These are phyloP conservation scores for Henicopernis longicauda DNA, from an alignment of 2,113 vertebrate species.

Conservation along the genomic window DNA sequence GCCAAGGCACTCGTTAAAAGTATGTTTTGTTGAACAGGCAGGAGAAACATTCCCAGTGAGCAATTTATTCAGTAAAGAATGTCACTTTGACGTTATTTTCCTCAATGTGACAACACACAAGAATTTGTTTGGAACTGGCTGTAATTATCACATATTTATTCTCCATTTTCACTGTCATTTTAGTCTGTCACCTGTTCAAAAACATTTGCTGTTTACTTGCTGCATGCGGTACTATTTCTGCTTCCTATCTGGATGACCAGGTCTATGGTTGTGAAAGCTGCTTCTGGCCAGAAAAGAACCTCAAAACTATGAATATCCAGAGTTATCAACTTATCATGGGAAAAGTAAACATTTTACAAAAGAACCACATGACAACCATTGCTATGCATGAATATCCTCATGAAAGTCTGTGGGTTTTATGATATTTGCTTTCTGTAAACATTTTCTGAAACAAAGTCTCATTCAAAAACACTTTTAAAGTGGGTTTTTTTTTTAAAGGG, in stretches of 20 bases:
- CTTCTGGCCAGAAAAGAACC: not conserved
- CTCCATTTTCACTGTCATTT: not conserved
- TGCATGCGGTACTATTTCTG: not conserved
- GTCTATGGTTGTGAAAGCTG: not conserved
- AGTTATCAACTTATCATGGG: not conserved
- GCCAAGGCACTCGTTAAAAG: not conserved
- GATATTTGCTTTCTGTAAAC: not conserved
- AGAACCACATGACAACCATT: not conserved
- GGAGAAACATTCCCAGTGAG: not conserved
- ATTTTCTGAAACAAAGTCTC: not conserved
- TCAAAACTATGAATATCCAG: not conserved
- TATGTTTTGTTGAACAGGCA: not conserved
- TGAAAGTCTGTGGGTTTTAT: not conserved
- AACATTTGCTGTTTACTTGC: not conserved
- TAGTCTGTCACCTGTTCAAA: not conserved
- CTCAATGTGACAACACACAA: not conserved
- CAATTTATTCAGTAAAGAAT: not conserved
- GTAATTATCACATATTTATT: not conserved
- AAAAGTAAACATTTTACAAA: not conserved
- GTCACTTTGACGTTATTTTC: not conserved
- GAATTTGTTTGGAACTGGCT: not conserved
- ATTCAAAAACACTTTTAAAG: not conserved
- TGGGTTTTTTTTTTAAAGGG: not conserved
- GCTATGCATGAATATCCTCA: not conserved
- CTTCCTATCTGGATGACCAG: not conserved